Percentiles rank a stretch among this genome's conserved stretches.
Evolutionary conservation across 2,888 invertebrate species (phyloP).

Genomic region (Cerastis rubricosa): DNA sequence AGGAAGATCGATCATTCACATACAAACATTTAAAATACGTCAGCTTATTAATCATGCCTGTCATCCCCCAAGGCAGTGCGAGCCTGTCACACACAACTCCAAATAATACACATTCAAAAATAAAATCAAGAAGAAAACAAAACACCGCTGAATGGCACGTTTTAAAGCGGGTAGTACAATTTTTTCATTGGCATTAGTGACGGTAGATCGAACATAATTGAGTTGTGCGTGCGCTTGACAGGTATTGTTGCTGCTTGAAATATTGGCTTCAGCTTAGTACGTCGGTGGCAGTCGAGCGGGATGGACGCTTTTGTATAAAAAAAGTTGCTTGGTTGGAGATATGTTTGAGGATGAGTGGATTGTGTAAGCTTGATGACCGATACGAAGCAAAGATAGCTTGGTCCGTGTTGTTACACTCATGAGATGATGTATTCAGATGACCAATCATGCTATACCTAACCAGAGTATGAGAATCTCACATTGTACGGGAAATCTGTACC

Average conservation of each 20-base stretch:
- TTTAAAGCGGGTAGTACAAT: slow-evolving; percentile 63
- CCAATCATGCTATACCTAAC: too few relatives aligned
- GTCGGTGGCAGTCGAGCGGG: slow-evolving; percentile 34
- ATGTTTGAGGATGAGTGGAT: not conserved
- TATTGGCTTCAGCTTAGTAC: slow-evolving; percentile 61
- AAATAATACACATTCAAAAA: slow-evolving; percentile 33
- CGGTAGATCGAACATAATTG: slow-evolving; percentile 78
- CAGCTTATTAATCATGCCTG: slow-evolving; percentile 10
- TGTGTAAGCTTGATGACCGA: not conserved
- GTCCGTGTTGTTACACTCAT: not conserved
- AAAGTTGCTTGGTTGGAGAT: not conserved
- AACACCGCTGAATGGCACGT: slow-evolving; percentile 61
- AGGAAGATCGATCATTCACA: too few relatives aligned
- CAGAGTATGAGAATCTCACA: too few relatives aligned
- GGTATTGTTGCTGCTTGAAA: slow-evolving; percentile 71
- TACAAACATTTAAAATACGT: not conserved
- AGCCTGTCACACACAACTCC: slow-evolving; percentile 3
- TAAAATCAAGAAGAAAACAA: slow-evolving; percentile 56
- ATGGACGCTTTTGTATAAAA: slow-evolving; percentile 35
- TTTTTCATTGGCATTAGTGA: slow-evolving; percentile 74
- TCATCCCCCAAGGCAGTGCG: not conserved
- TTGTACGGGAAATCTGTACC: too few relatives aligned
- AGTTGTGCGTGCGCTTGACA: slow-evolving; percentile 75
- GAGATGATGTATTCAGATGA: too few relatives aligned
- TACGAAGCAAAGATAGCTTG: not conserved